These are phyloP conservation scores for Dicycla oo DNA, from an alignment of 2,888 invertebrate genomes.

Conservation along the genomic window DNA sequence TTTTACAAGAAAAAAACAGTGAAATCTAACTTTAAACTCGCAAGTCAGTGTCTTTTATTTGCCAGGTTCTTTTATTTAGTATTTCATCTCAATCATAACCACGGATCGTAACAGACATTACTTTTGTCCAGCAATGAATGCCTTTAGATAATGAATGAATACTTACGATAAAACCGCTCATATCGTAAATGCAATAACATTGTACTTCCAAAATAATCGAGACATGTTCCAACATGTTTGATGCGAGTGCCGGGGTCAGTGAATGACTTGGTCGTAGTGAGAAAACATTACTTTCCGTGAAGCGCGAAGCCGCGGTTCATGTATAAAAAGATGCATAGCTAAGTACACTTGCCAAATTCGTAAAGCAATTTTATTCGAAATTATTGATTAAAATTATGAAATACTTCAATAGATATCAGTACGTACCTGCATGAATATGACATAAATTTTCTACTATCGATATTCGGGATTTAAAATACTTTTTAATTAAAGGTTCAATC, in stretches of 20 bases:
- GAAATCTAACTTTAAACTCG: too few relatives aligned
- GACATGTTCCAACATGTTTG: slow-evolving; percentile 56
- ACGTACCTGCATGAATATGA: too few relatives aligned
- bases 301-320: slow-evolving; percentile 27
- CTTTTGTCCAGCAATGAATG: not conserved
- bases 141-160: slow-evolving; percentile 23
- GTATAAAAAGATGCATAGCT: not conserved
- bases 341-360: not conserved
- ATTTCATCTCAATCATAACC: not conserved
- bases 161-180: slow-evolving; percentile 34
- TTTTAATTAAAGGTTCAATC: too few relatives aligned
- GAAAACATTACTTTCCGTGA: slow-evolving; percentile 39
- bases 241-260: slow-evolving; percentile 32
- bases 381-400: not conserved
- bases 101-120: not conserved
- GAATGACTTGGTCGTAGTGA: slow-evolving; percentile 37
- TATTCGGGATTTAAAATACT: too few relatives aligned
- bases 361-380: not conserved
- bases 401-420: not conserved
- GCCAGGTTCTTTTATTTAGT: not conserved
- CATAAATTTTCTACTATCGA: too few relatives aligned
- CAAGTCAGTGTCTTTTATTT: too few relatives aligned
- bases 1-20: too few relatives aligned
- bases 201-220: slow-evolving; percentile 41
- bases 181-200: slow-evolving; percentile 31